phyloP scores from a whole-genome alignment of 2,888 invertebrate genomes.

The Limnephilus lunatus region DNA sequence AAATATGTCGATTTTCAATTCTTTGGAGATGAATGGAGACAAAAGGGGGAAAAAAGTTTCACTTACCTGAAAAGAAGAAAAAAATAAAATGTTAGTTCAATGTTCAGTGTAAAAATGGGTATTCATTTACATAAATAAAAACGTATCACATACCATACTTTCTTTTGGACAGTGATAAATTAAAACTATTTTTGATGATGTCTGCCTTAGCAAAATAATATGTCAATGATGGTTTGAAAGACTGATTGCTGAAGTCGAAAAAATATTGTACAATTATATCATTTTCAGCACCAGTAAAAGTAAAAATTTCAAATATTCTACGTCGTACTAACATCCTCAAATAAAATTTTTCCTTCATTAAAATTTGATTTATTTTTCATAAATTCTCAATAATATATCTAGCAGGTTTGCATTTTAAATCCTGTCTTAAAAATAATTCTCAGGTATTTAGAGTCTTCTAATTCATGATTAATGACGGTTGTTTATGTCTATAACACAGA shows the following conservation, averaged over 20 bases:
- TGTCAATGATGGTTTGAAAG: background rate
- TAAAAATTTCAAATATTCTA: background rate
- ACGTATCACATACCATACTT: too few species aligned
- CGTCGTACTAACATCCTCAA: too few species aligned
- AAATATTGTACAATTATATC: background rate
- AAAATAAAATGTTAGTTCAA: background rate
- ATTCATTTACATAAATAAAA: too few species aligned
- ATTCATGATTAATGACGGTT: too few species aligned
- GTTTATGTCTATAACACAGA: too few species aligned
- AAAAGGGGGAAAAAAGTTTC: background rate
- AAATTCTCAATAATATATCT: too few species aligned
- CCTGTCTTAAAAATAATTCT: too few species aligned
- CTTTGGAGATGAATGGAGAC: background rate
- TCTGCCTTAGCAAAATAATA: background rate
- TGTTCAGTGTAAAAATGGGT: background rate
- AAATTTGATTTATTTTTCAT: too few species aligned
- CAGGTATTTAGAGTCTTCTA: too few species aligned
- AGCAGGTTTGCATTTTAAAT: too few species aligned
- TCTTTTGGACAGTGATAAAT: too few species aligned
- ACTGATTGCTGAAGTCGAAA: background rate
- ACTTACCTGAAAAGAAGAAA: background rate
- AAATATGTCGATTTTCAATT: background rate
- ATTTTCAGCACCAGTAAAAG: background rate
- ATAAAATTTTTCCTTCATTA: too few species aligned
- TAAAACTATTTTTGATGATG: background rate